A percentile compares a stretch with the other conserved stretches of the same genome.
Evolutionary conservation across 2,797 vertebrate species (phyloP).

Genomic region (Oceanodroma leucorhoa): DNA sequence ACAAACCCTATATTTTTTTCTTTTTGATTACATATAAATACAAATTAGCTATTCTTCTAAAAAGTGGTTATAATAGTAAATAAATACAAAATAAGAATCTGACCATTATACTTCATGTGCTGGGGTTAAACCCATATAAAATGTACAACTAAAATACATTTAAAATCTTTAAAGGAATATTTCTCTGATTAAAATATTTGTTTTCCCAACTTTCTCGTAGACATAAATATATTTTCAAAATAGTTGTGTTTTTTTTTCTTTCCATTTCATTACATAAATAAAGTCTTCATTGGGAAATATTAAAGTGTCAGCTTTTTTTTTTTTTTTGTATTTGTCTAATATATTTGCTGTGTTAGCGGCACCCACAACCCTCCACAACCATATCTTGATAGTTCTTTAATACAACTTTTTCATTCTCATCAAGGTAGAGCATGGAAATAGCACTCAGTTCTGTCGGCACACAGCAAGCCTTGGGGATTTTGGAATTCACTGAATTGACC

Average conservation of each 20-base stretch:
- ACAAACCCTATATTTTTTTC: slow-evolving; percentile 86
- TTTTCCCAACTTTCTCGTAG: slow-evolving; percentile 92
- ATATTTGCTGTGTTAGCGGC: slow-evolving; percentile 85
- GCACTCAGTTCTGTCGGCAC: slow-evolving; percentile 97
- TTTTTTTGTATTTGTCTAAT: slow-evolving; percentile 48
- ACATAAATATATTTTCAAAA: slow-evolving; percentile 99
- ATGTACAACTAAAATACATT: slow-evolving; percentile 99
- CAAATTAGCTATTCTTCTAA: slow-evolving; percentile 99
- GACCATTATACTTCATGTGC: slow-evolving; percentile 99
- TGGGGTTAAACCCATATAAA: slow-evolving; percentile 98
- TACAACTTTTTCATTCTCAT: slow-evolving; percentile 97
- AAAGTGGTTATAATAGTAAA: slow-evolving; percentile 99
- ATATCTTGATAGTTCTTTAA: slow-evolving; percentile 99
- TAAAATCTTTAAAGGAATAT: slow-evolving; percentile 97
- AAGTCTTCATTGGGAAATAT: slow-evolving; percentile 97
- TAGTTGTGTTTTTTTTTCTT: slow-evolving; percentile 87
- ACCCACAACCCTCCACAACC: slow-evolving; percentile 98
- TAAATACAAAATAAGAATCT: slow-evolving; percentile 99
- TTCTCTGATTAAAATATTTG: slow-evolving; percentile 99
- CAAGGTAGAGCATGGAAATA: slow-evolving; percentile 97
- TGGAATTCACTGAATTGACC: slow-evolving; percentile 98
- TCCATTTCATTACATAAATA: slow-evolving; percentile 96
- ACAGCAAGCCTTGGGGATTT: slow-evolving; percentile 96
- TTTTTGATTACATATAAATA: slow-evolving; percentile 98
- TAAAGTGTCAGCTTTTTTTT: slow-evolving; percentile 85